Evolutionary conservation across 2,113 vertebrate genomes (phyloP).

Genomic region (Indri indri): DNA sequence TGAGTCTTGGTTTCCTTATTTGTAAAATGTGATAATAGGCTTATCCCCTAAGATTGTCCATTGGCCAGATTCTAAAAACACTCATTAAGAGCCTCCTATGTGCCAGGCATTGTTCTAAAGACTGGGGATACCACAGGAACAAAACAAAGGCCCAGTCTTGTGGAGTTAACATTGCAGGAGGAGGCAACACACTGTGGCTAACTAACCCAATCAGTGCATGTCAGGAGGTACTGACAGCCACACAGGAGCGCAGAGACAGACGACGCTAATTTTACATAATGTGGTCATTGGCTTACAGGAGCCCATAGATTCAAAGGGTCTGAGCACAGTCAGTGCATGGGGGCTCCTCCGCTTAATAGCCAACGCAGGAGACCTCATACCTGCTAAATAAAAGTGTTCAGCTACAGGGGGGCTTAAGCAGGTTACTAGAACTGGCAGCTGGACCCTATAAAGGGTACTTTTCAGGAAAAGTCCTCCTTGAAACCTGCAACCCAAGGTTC

Average conservation of each 20-base stretch:
- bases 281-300: neutral
- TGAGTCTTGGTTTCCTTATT: neutral
- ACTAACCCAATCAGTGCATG: neutral
- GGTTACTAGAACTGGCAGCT: neutral
- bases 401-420: rapidly evolving
- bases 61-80: neutral
- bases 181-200: neutral
- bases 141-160: neutral
- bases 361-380: neutral
- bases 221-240: neutral
- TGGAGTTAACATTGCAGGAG: neutral
- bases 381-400: neutral
- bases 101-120: neutral
- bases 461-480: neutral
- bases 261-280: neutral
- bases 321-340: neutral
- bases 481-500: neutral
- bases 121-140: neutral
- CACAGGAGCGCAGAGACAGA: neutral
- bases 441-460: neutral
- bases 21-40: neutral
- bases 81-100: neutral
- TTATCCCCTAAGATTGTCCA: neutral
- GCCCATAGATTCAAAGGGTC: neutral
- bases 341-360: neutral